These are phyloP conservation scores for Cryptops parisi DNA, from an alignment of 2,888 invertebrate genomes.

Conservation along the genomic window DNA sequence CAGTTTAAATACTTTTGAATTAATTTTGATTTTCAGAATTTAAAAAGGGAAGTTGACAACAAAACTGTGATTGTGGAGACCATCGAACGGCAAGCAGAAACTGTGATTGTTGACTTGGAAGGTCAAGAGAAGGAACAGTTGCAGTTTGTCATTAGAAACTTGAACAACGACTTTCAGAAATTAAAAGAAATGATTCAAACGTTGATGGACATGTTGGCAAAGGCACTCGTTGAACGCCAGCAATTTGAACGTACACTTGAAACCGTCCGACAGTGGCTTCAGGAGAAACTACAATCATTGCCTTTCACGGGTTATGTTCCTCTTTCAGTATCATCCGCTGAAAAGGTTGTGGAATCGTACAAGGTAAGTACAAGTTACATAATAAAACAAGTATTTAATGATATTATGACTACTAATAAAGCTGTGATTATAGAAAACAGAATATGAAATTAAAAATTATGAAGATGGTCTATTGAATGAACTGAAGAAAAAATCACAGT, in stretches of 20 bases:
- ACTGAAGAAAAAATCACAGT: conserved; percentile 56
- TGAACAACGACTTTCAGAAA: conserved; percentile 59
- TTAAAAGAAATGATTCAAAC: conserved; percentile 53
- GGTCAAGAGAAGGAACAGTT: conserved; percentile 65
- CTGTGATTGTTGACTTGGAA: conserved; percentile 72
- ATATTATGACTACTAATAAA: too few species aligned
- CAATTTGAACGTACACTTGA: conserved; percentile 64
- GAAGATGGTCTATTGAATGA: conserved; percentile 50
- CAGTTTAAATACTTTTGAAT: conserved; percentile 8
- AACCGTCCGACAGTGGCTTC: conserved; percentile 64
- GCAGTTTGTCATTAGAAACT: conserved; percentile 52
- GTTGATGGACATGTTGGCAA: conserved; percentile 53
- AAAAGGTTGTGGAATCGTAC: conserved; percentile 60
- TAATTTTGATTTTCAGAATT: conserved; percentile 33
- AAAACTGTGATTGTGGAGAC: conserved; percentile 69
- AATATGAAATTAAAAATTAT: conserved; percentile 60
- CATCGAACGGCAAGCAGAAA: conserved; percentile 63
- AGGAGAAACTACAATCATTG: conserved; percentile 56
- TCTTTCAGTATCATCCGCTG: conserved; percentile 63
- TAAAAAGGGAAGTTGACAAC: conserved; percentile 69
- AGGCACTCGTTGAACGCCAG: conserved; percentile 50
- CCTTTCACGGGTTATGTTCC: conserved; percentile 40
- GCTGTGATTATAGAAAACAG: conserved; percentile 40
- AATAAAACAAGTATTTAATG: background rate
- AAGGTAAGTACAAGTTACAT: conserved; percentile 33